Percentiles rank a stretch among this genome's conserved stretches.
phyloP scores from a whole-genome alignment of 2,797 vertebrate genomes.

The Epinephelus awoara region DNA sequence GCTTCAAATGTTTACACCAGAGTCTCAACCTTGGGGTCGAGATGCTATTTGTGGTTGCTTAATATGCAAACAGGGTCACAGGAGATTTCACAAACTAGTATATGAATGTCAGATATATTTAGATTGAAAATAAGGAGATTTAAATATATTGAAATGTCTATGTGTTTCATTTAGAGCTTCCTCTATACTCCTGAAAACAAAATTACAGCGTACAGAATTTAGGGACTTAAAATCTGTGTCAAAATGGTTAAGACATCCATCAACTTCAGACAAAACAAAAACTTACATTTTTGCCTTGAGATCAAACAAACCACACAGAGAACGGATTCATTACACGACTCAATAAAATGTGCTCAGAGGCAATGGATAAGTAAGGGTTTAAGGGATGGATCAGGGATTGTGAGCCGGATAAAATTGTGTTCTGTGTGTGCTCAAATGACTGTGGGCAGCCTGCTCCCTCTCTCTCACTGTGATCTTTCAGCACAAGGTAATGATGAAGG shows the following conservation, averaged over 20 bases:
- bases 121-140: slow-evolving; percentile 27
- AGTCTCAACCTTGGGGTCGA: slow-evolving; percentile 50
- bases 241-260: slow-evolving; percentile 32
- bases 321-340: slow-evolving; percentile 53
- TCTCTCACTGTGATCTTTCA: slow-evolving; percentile 74
- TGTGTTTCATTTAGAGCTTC: slow-evolving; percentile 23
- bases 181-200: slow-evolving; percentile 12
- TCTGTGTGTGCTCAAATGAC: slow-evolving; percentile 43
- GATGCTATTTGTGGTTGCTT: slow-evolving; percentile 67
- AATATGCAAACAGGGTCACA: slow-evolving; percentile 61
- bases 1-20: slow-evolving; percentile 64
- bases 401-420: slow-evolving; percentile 54
- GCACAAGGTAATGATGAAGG: slow-evolving; percentile 77
- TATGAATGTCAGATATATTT: slow-evolving; percentile 45
- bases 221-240: slow-evolving; percentile 24
- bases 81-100: slow-evolving; percentile 56
- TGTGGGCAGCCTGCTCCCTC: slow-evolving; percentile 43
- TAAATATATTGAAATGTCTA: slow-evolving; percentile 27
- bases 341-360: slow-evolving; percentile 52
- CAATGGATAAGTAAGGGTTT: slow-evolving; percentile 51
- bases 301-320: slow-evolving; percentile 40
- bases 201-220: slow-evolving; percentile 22
- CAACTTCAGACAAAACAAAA: slow-evolving; percentile 30
- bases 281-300: slow-evolving; percentile 23
- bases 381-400: slow-evolving; percentile 53